Conservation (phyloP, 2,888 invertebrate species). For the Caenorhabditis becei region DNA sequence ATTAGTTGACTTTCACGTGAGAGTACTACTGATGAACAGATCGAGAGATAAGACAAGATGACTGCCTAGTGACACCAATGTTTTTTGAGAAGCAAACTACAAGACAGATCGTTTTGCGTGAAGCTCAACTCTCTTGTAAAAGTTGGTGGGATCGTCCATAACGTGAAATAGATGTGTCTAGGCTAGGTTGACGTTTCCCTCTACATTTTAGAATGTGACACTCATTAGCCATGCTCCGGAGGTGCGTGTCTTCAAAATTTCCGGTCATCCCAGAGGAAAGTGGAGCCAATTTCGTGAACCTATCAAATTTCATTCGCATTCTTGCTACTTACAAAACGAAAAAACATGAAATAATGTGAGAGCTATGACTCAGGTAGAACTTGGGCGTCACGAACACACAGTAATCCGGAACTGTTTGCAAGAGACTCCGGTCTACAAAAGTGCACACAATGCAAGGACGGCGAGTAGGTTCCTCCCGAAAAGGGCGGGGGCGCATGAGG, state of each 20-base stretch:
- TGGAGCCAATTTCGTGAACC: slow-evolving; percentile 2
- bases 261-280: background rate
- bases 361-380: background rate
- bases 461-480: slow-evolving; percentile 41
- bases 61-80: background rate
- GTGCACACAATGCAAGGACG: slow-evolving; percentile 41
- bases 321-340: background rate
- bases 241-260: slow-evolving; percentile 1
- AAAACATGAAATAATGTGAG: background rate
- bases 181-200: background rate
- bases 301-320: background rate
- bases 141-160: too few relatives aligned
- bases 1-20: slow-evolving; percentile 52
- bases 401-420: slow-evolving; percentile 53
- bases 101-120: background rate
- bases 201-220: background rate
- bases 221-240: background rate
- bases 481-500: slow-evolving; percentile 37
- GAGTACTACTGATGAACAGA: slow-evolving; percentile 18
- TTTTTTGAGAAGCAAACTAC: slow-evolving; percentile 10
- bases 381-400: slow-evolving; percentile 27
- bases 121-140: too few relatives aligned
- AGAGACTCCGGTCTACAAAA: slow-evolving; percentile 33
- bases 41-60: slow-evolving; percentile 5
- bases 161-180: background rate